Conservation (phyloP, 2,888 invertebrate genomes). For the Drosophila sordidula region DNA sequence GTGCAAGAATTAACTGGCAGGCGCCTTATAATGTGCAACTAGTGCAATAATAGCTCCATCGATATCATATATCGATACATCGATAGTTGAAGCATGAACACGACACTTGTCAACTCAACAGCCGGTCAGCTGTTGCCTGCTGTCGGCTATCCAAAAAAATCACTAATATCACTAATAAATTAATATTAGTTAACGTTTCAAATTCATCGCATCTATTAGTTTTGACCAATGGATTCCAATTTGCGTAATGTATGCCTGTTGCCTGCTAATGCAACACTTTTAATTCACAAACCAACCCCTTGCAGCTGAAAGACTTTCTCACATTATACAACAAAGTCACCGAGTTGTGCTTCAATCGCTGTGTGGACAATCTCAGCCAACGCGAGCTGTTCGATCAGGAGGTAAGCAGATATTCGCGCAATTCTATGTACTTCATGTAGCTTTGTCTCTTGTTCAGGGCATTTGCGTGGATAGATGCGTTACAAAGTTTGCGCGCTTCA, state of each 20-base stretch:
- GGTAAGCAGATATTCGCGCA: slow-evolving; percentile 48
- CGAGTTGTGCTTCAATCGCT: slow-evolving; percentile 83
- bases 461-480: slow-evolving; percentile 83
- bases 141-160: slow-evolving; percentile 16
- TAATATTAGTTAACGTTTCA: slow-evolving; percentile 20
- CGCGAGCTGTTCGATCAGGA: slow-evolving; percentile 76
- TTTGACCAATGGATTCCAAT: slow-evolving; percentile 49
- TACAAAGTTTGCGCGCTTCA: slow-evolving; percentile 84
- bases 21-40: no score
- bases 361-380: slow-evolving; percentile 83
- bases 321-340: slow-evolving; percentile 85
- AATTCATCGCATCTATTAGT: neutral
- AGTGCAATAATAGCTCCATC: neutral
- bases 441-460: slow-evolving; percentile 49
- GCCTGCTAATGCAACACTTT: neutral
- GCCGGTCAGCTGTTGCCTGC: slow-evolving; percentile 41
- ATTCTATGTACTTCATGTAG: no score
- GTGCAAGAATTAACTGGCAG: no score
- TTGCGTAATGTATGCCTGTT: slow-evolving; percentile 50
- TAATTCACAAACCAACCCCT: slow-evolving; percentile 13
- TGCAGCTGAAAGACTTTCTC: slow-evolving; percentile 84
- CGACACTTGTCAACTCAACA: slow-evolving; percentile 17
- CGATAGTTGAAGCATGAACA: slow-evolving; percentile 15
- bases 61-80: slow-evolving; percentile 7
- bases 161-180: slow-evolving; percentile 22